Conservation (phyloP, 1,140 invertebrate species). For the Monochamus saltuarius region DNA sequence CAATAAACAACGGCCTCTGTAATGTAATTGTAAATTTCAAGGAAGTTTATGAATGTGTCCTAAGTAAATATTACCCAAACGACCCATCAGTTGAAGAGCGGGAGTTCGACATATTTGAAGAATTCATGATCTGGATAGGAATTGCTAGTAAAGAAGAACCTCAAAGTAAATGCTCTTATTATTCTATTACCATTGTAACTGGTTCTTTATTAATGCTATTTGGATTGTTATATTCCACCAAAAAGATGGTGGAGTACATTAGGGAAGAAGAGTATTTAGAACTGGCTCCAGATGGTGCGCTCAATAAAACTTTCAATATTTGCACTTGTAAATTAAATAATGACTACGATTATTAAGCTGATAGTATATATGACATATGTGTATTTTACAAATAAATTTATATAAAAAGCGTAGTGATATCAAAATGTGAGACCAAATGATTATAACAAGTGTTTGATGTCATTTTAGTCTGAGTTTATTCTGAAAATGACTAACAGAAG, state of each 20-base stretch:
- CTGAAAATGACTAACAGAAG: no score
- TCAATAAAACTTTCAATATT: constrained; percentile 13
- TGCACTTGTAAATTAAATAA: constrained; percentile 21
- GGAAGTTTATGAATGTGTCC: constrained; percentile 27
- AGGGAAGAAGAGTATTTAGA: constrained; percentile 9
- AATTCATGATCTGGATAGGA: constrained; percentile 8
- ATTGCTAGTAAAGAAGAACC: constrained; percentile 5
- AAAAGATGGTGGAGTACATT: constrained; percentile 17
- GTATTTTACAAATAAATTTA: no score
- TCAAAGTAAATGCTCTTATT: constrained; percentile 16
- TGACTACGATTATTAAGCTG: not conserved
- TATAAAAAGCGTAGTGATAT: no score
- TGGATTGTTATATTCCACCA: constrained; percentile 9
- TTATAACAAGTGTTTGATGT: no score
- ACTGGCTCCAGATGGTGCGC: not conserved
- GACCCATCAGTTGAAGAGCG: not conserved
- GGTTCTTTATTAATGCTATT: constrained; percentile 5
- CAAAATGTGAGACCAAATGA: no score
- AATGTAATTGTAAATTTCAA: constrained; percentile 26
- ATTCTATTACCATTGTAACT: constrained; percentile 16
- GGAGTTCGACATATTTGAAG: not conserved
- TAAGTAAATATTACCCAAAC: constrained; percentile 12
- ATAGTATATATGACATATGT: no score
- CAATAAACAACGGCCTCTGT: constrained; percentile 23
- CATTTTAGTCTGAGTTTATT: no score